These are phyloP conservation scores for Daphoenositta chrysoptera DNA, from an alignment of 2,113 vertebrate genomes.

Conservation along the genomic window DNA sequence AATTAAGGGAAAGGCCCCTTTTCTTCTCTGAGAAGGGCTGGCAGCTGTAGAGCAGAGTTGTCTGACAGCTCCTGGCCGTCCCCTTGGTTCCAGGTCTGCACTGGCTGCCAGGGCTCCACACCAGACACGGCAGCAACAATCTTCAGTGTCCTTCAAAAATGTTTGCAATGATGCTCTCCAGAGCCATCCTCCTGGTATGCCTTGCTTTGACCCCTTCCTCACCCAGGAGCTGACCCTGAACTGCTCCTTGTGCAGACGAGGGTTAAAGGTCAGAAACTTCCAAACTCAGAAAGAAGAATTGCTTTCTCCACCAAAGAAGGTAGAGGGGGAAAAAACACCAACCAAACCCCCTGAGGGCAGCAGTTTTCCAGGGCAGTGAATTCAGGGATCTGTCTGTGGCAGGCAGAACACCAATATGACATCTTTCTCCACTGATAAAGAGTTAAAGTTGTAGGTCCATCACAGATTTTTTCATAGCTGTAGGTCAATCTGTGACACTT, in stretches of 20 bases:
- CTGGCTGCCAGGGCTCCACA: not conserved
- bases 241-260: no score
- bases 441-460: not conserved
- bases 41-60: not conserved
- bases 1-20: not conserved
- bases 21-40: not conserved
- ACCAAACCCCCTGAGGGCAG: not conserved
- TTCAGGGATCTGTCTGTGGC: not conserved
- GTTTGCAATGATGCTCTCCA: not conserved
- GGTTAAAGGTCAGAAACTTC: not conserved
- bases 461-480: not conserved
- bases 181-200: not conserved
- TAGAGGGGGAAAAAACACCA: not conserved
- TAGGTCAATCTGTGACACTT: not conserved
- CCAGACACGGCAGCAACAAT: not conserved
- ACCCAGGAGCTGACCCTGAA: not conserved
- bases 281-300: not conserved
- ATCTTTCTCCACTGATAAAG: not conserved
- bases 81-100: not conserved
- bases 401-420: not conserved
- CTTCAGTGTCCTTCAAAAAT: not conserved
- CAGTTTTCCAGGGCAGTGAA: not conserved
- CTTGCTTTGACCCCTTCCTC: not conserved
- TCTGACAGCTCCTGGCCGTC: not conserved
- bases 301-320: not conserved